Percentiles rank a stretch among this genome's conserved stretches.
Evolutionary conservation across 2,797 vertebrate genomes (phyloP).

Genomic region (Pogonophryne albipinna): DNA sequence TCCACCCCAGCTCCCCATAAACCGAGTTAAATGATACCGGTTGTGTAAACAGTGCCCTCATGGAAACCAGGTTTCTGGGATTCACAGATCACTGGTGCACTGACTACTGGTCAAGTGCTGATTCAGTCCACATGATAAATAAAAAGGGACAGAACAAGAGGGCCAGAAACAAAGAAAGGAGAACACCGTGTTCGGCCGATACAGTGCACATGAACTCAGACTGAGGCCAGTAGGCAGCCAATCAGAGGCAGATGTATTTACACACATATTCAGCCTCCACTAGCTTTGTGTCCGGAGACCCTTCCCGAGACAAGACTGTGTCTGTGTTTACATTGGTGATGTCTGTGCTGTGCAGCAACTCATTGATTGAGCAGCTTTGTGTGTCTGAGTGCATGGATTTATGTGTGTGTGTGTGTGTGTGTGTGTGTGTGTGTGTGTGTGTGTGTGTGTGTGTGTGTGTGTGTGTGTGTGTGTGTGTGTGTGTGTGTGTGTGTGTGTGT

Average conservation of each 20-base stretch:
- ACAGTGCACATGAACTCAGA: slow-evolving; percentile 42
- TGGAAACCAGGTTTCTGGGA: slow-evolving; percentile 47
- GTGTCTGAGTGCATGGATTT: slow-evolving; percentile 2
- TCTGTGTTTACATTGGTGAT: slow-evolving; percentile 67
- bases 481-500: slow-evolving; percentile 15
- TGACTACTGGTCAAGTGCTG: slow-evolving; percentile 67
- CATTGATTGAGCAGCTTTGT: slow-evolving; percentile 41
- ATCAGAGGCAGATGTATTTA: slow-evolving; percentile 22
- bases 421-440: slow-evolving; percentile 10
- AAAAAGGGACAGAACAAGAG: slow-evolving; percentile 26
- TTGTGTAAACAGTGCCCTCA: slow-evolving; percentile 60
- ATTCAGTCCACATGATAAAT: slow-evolving; percentile 67
- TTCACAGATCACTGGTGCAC: slow-evolving; percentile 57
- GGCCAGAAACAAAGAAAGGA: slow-evolving; percentile 57
- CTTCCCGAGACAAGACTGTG: slow-evolving; percentile 32
- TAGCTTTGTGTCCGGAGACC: slow-evolving; percentile 32
- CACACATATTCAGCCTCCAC: slow-evolving; percentile 28
- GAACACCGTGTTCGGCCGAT: slow-evolving; percentile 57
- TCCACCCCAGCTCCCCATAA: slow-evolving; percentile 11
- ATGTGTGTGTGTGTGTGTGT: not conserved
- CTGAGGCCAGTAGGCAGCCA: slow-evolving; percentile 22
- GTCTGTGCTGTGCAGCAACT: slow-evolving; percentile 35
- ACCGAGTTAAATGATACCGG: slow-evolving; percentile 28
- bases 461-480: slow-evolving; percentile 15
- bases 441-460: slow-evolving; percentile 16